phyloP scores from a whole-genome alignment of 2,797 vertebrate genomes.

The Pachyuromys duprasi region DNA sequence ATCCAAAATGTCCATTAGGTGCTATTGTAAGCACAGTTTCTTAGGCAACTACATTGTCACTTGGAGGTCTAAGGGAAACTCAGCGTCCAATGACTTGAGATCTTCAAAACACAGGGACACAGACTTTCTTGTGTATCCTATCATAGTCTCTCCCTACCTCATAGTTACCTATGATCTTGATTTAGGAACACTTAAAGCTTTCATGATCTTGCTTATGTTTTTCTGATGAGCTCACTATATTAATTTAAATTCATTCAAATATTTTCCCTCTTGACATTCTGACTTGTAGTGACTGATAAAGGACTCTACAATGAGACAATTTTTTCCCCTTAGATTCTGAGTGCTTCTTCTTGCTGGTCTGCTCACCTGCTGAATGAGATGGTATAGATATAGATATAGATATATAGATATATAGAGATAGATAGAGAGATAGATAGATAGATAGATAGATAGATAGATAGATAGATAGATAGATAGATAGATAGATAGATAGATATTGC shows the following conservation, averaged over 20 bases:
- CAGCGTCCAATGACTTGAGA: background rate
- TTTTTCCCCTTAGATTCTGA: background rate
- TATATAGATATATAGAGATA: too few species aligned
- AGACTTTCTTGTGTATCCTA: background rate
- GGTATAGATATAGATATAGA: too few species aligned
- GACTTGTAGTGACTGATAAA: background rate
- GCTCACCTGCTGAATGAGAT: background rate
- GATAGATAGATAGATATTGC: too few species aligned
- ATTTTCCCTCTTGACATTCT: background rate
- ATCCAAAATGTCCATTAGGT: background rate
- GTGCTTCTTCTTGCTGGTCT: background rate
- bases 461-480: too few species aligned
- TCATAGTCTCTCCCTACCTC: background rate
- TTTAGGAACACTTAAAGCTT: background rate
- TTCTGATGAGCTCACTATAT: background rate
- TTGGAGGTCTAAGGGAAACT: background rate
- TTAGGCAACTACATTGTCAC: background rate
- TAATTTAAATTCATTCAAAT: background rate
- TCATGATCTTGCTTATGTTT: background rate
- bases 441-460: too few species aligned
- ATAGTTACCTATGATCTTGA: background rate
- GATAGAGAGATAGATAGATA: too few species aligned
- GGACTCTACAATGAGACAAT: background rate
- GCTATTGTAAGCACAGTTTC: background rate
- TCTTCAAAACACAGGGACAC: background rate